Base-by-base conservation (phyloP, 2,888 invertebrate species). In the Protula sp. region DNA sequence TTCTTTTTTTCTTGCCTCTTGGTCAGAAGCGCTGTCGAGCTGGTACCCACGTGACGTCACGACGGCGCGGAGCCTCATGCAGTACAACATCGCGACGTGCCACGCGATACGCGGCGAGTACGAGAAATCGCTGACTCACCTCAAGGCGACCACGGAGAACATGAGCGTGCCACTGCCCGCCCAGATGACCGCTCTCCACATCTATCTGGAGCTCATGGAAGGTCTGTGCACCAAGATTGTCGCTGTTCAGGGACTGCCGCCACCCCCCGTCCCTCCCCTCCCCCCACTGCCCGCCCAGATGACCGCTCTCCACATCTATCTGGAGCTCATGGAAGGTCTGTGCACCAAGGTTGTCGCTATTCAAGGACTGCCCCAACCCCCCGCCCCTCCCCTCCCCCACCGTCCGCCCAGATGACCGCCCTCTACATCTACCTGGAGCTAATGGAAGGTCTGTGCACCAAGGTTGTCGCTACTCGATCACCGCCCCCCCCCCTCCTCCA, bases 71-170 rank as follows among this genome's bases (percentile, higher is more conserved):
- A 86, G 87, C n/a, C 85, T 89, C 29, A 84, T 89, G 72, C 87
- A 87, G 65, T 91, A 91, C 73, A 91, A 91, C 81, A 83, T 90
- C 66, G 89, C 90, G 3, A 88, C 89, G 1, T 87, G 87, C 5
- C 87, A 89, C 75, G 87, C 89, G 19, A 83, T 90, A 51, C 84
- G 88, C 61, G 89, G 89, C 2, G 90, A 91, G 74, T 84, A 87
- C 51, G 87, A 88, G 64, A 87, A 88, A 77, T 86, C 87, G 30
- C 65, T 70, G 57, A 62, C 65, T 22, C 68, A 75, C 60, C 70
- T 79, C 3, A 68, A 65, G 9, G 71, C 74, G 70, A 77, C 77
- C 62, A 66, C 64, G 53, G 24, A 38, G 19, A 38, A 9, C 38
- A 38, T 38, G 38, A 38, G 19, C 9, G 19, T 9, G 9, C 9